Conservation (phyloP, 2,797 vertebrate species). For the Menidia menidia region DNA sequence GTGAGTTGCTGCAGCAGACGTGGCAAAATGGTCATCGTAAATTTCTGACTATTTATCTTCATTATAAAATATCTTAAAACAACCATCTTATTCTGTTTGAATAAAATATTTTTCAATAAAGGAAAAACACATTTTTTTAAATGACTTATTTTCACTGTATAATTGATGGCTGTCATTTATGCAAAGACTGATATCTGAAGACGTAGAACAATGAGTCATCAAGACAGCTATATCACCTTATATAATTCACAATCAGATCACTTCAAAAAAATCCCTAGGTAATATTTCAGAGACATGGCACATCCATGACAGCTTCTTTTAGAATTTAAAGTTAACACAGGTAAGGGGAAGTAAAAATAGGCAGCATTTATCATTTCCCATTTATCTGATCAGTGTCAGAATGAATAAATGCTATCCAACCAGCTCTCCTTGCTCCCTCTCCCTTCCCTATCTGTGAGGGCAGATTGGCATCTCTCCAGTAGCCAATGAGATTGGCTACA, state of each 20-base stretch:
- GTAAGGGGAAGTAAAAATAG: conserved; percentile 77
- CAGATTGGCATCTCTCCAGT: conserved; percentile 80
- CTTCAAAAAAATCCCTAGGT: conserved; percentile 34
- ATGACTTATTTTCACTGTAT: neutral
- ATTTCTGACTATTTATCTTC: too few species aligned
- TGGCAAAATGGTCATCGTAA: too few species aligned
- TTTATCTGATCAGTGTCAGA: conserved; percentile 82
- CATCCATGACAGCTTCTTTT: conserved; percentile 23
- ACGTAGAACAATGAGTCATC: conserved; percentile 40
- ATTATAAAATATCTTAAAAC: too few species aligned
- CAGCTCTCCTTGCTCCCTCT: conserved; percentile 59
- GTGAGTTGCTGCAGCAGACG: too few species aligned
- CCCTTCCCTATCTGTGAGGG: conserved; percentile 70
- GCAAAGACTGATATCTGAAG: conserved; percentile 9
- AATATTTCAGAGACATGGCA: conserved; percentile 23
- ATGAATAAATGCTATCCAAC: conserved; percentile 76
- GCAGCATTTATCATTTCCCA: conserved; percentile 80
- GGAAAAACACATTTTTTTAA: neutral
- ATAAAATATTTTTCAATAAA: neutral
- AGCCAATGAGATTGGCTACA: conserved; percentile 77
- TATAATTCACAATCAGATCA: conserved; percentile 42
- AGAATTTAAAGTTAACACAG: conserved; percentile 61
- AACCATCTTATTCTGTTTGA: too few species aligned
- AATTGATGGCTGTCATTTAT: neutral
- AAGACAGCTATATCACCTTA: conserved; percentile 24